Evolutionary conservation across 2,797 vertebrate species (phyloP), one percentile per base, ranked within the genome.

Genomic region (Sandelia bainsii): DNA sequence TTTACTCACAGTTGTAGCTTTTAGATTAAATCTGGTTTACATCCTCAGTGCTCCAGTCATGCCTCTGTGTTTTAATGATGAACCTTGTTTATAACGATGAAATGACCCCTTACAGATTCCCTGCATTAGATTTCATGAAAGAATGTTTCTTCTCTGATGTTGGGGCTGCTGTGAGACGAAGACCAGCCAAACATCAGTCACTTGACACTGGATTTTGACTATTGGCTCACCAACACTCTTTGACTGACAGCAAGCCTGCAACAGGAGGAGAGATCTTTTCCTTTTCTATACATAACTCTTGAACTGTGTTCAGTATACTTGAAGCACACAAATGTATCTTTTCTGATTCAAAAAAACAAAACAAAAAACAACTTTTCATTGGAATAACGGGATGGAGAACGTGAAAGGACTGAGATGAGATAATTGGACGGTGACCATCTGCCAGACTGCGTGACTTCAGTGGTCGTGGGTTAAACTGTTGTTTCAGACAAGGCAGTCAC

Each of bases 141-240:
- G 84, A 91, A 84, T 82, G 73, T 88, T 76, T 83, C 46, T 57
- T 81, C 69, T 85, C 57, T 76, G 72, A 75, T 8, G 13, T 61
- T 46, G 68, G 11, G 72, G 77, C 77, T 62, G 76, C 86, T 77
- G 81, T 79, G 69, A 82, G 75, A 66, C 49, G n/a, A 77, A 78
- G 73, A 75, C 52, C 68, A 72, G 79, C 52, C 69, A 53, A 72
- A 80, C 59, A 69, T 86, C 80, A 72, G 86, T 92, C 90, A 88
- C 56, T 68, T 76, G 82, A 92, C 91, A 89, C 91, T 93, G 92
- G 92, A 93, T 89, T 84, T 60, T 46, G 42, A 64, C 80, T 51
- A 48, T 39, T 73, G 66, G 62, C 80, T 84, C 74, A 75, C 76
- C 75, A 54, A 25, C 60, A 42, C 62, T 75, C 61, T 81, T 60